Percentiles rank a stretch among this genome's conserved stretches.
Conservation (phyloP, 2,113 vertebrate species). For the Notothenia coriiceps region DNA sequence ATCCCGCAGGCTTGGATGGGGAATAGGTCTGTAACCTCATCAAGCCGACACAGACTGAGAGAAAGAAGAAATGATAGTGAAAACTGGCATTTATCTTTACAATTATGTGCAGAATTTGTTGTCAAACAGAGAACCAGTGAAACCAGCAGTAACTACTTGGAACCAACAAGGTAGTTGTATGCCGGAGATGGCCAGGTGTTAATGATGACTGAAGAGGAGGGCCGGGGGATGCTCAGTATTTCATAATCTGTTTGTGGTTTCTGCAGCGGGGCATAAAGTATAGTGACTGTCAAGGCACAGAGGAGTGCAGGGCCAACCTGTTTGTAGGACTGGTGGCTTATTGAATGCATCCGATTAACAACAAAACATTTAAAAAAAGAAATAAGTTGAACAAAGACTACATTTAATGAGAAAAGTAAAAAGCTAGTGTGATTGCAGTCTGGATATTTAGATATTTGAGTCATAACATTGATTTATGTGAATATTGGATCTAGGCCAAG, state of each 20-base stretch:
- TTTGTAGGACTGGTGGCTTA: conserved; percentile 50
- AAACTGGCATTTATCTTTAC: conserved; percentile 63
- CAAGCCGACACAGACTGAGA: conserved; percentile 37
- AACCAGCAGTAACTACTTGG: conserved; percentile 32
- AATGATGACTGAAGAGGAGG: conserved; percentile 25
- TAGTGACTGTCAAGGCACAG: conserved; percentile 35
- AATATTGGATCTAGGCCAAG: no score
- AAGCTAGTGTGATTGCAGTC: conserved; percentile 10
- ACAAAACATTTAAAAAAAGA: not conserved
- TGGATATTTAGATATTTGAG: not conserved
- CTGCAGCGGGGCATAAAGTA: conserved; percentile 53
- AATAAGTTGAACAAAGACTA: conserved; percentile 28
- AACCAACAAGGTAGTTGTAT: conserved; percentile 19
- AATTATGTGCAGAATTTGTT: conserved; percentile 55
- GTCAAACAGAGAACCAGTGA: conserved; percentile 33
- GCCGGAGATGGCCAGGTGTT: conserved; percentile 7
- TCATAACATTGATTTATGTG: no score
- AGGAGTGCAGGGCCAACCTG: conserved; percentile 53
- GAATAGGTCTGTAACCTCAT: conserved; percentile 60
- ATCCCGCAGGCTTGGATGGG: conserved; percentile 71
- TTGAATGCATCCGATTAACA: conserved; percentile 61
- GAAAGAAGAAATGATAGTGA: conserved; percentile 36
- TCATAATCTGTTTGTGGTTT: conserved; percentile 71
- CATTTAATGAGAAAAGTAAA: conserved; percentile 17
- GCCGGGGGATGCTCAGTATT: conserved; percentile 15